These are phyloP conservation scores for Peromyscus aztecus DNA, from an alignment of 2,797 vertebrate genomes.

Conservation along the genomic window DNA sequence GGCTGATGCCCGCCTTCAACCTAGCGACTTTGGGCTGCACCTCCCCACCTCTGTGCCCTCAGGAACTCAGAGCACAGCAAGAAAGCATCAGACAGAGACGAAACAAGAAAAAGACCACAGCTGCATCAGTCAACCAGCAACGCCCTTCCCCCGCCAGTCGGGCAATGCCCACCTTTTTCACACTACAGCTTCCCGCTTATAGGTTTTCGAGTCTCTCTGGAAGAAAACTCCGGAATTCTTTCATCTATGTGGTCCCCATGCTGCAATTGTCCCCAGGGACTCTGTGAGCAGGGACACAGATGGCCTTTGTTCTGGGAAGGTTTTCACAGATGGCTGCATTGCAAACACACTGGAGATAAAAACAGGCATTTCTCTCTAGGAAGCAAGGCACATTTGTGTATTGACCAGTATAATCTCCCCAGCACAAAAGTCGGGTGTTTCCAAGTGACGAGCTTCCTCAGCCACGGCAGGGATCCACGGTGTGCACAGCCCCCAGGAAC, in stretches of 20 bases:
- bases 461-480: background rate
- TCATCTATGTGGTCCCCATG: background rate
- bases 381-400: background rate
- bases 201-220: background rate
- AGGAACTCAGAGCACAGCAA: background rate
- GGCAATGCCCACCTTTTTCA: background rate
- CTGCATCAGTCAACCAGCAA: background rate
- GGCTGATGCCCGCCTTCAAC: too few species aligned
- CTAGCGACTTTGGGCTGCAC: background rate
- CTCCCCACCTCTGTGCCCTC: background rate
- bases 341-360: background rate
- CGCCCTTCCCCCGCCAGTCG: background rate
- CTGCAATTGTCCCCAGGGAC: background rate
- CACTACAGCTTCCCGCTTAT: background rate
- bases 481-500: background rate
- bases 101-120: background rate
- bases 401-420: too few species aligned
- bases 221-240: background rate
- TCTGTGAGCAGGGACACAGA: background rate
- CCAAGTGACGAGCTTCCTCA: background rate
- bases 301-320: background rate
- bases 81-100: background rate
- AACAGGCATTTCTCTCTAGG: background rate
- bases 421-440: background rate
- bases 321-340: background rate